These are phyloP conservation scores for Drosophila parabipectinata DNA, from an alignment of 1,140 invertebrate genomes.

Conservation along the genomic window DNA sequence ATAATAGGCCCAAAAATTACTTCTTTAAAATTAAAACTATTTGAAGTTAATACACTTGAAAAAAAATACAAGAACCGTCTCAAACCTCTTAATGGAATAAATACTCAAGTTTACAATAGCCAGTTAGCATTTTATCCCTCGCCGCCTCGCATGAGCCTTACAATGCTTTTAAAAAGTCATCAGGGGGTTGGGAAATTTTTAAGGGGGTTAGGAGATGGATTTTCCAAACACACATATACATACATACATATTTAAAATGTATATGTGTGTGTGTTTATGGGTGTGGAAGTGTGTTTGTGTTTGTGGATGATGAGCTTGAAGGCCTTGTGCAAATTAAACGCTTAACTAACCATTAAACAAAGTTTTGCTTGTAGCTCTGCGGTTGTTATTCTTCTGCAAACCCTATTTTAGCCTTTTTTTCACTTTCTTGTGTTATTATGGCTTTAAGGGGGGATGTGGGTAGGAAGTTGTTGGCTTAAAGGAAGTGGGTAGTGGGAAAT, in stretches of 20 bases:
- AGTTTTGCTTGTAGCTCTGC: constrained; percentile 77
- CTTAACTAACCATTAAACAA: constrained; percentile 81
- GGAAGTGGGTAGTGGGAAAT: neutral
- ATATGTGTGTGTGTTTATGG: neutral
- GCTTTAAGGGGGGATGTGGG: neutral
- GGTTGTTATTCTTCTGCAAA: constrained; percentile 50
- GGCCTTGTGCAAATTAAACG: constrained; percentile 74
- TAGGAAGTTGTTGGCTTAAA: constrained; percentile 7
- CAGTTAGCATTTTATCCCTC: neutral
- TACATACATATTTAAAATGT: neutral
- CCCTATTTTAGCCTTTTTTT: constrained; percentile 11
- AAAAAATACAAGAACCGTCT: neutral
- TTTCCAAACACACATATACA: neutral
- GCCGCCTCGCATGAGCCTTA: constrained; percentile 7
- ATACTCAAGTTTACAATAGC: constrained; percentile 6
- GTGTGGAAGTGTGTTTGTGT: neutral
- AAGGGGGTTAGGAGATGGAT: constrained; percentile 1
- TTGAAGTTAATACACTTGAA: neutral
- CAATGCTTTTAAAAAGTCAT: constrained; percentile 37
- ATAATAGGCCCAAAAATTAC: neutral
- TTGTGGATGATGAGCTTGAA: constrained; percentile 32
- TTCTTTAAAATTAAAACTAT: neutral
- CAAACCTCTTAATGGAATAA: constrained; percentile 1
- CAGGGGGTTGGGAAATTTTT: neutral
- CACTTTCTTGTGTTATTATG: neutral